Percentiles rank a stretch among this genome's conserved stretches.
phyloP scores from a whole-genome alignment of 2,797 vertebrate genomes.

The Lycodopsis pacificus region DNA sequence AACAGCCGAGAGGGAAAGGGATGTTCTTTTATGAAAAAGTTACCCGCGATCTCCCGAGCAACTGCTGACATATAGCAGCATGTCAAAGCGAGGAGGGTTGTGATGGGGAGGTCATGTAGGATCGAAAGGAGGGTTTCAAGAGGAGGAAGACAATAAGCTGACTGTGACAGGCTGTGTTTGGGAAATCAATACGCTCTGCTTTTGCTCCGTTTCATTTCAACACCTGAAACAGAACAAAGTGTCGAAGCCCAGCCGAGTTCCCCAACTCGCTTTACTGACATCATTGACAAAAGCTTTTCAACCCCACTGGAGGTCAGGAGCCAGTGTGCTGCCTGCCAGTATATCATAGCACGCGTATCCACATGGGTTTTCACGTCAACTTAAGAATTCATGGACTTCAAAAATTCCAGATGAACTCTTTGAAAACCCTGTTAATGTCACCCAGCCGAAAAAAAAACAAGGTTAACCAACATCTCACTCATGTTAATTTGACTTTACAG shows the following conservation, averaged over 20 bases:
- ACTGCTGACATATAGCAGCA: conserved; percentile 41
- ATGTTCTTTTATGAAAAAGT: conserved; percentile 13
- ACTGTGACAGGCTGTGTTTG: conserved; percentile 70
- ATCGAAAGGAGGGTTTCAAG: conserved; percentile 70
- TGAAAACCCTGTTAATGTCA: conserved; percentile 4
- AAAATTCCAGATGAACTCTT: conserved; percentile 24
- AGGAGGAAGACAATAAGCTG: conserved; percentile 75
- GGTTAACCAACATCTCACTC: neutral
- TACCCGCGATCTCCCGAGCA: conserved; percentile 45
- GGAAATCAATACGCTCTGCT: conserved; percentile 80
- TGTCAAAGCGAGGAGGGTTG: conserved; percentile 60
- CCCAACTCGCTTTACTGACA: conserved; percentile 42
- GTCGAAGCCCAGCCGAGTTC: conserved; percentile 32
- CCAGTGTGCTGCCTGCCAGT: conserved; percentile 2
- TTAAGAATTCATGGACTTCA: conserved; percentile 32
- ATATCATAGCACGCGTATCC: neutral
- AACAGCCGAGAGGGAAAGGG: neutral
- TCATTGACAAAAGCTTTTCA: conserved; percentile 57
- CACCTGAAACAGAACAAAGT: conserved; percentile 74
- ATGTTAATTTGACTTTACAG: conserved; percentile 15
- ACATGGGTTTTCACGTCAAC: conserved; percentile 24
- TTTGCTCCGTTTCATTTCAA: conserved; percentile 72
- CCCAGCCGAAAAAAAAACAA: neutral
- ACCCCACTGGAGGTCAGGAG: conserved; percentile 34
- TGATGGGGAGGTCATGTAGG: conserved; percentile 68